Evolutionary conservation across 2,797 vertebrate genomes (phyloP).

Genomic region (Mormyrus hasselquistii): DNA sequence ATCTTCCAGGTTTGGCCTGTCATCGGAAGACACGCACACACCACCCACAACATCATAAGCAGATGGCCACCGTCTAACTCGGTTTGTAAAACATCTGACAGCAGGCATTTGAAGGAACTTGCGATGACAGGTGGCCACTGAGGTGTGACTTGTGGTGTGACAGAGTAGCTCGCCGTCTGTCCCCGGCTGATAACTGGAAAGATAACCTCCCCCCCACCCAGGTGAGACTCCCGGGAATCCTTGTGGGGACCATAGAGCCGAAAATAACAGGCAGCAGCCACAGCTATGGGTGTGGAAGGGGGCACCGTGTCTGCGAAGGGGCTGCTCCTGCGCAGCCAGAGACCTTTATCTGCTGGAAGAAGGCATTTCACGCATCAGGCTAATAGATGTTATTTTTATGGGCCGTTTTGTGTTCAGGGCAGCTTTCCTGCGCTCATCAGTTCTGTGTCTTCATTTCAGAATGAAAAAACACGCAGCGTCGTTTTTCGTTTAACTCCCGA

Average conservation of each 20-base stretch:
- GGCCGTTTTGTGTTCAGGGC: neutral
- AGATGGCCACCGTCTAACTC: neutral
- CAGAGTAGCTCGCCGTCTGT: neutral
- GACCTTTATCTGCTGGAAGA: neutral
- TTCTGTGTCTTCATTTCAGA: neutral
- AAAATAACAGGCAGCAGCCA: neutral
- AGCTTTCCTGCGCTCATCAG: neutral
- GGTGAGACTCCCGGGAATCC: neutral
- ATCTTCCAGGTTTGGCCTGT: neutral
- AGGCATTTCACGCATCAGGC: neutral
- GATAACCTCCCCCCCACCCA: neutral
- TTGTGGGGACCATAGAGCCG: neutral
- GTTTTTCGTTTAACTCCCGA: neutral
- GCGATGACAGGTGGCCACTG: neutral
- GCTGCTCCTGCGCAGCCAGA: neutral
- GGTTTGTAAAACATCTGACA: constrained; percentile 7
- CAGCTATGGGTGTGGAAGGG: neutral
- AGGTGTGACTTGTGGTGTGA: neutral
- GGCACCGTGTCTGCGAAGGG: neutral
- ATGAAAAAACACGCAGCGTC: neutral
- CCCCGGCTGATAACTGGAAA: neutral
- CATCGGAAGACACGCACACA: neutral
- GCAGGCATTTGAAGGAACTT: neutral
- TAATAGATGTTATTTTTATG: neutral
- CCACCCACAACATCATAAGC: neutral